Evolutionary conservation across 2,888 invertebrate species (phyloP).

Genomic region (Hyposoter dolosus): DNA sequence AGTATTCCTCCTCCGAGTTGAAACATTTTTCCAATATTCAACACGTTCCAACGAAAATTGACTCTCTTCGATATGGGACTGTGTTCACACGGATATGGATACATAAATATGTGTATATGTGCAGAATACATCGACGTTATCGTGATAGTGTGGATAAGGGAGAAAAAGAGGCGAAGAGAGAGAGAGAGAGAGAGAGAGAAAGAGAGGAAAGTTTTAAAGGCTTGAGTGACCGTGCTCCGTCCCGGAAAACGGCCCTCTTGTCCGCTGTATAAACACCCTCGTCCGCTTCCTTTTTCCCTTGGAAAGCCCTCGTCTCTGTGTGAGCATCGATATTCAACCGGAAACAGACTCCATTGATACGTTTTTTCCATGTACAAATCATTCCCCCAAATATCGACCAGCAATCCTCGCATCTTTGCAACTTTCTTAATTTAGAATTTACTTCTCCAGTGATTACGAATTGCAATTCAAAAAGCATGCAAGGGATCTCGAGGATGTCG

Average conservation of each 20-base stretch:
- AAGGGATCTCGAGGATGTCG: not conserved
- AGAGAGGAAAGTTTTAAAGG: slow-evolving; percentile 35
- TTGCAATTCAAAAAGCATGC: not conserved
- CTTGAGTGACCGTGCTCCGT: slow-evolving; percentile 56
- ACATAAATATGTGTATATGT: not conserved
- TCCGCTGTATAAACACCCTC: slow-evolving; percentile 43
- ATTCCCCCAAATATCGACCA: slow-evolving; percentile 4
- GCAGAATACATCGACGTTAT: slow-evolving; percentile 9
- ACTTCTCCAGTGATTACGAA: not conserved
- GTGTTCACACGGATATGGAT: slow-evolving; percentile 2
- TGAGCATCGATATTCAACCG: slow-evolving; percentile 65
- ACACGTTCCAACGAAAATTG: slow-evolving; percentile 59
- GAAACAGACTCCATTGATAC: slow-evolving; percentile 60
- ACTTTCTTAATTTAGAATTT: not conserved
- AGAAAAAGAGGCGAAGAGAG: not conserved
- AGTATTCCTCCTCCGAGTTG: slow-evolving; percentile 10
- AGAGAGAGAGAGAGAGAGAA: slow-evolving; percentile 6
- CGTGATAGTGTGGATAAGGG: not conserved
- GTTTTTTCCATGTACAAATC: slow-evolving; percentile 10
- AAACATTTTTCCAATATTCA: slow-evolving; percentile 67
- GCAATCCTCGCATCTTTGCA: not conserved
- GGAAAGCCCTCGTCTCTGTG: slow-evolving; percentile 35
- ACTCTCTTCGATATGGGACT: slow-evolving; percentile 42
- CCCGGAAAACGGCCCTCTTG: slow-evolving; percentile 63
- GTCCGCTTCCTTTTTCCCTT: slow-evolving; percentile 28